Conservation (phyloP, 2,888 invertebrate genomes). For the Eristalis pertinax region DNA sequence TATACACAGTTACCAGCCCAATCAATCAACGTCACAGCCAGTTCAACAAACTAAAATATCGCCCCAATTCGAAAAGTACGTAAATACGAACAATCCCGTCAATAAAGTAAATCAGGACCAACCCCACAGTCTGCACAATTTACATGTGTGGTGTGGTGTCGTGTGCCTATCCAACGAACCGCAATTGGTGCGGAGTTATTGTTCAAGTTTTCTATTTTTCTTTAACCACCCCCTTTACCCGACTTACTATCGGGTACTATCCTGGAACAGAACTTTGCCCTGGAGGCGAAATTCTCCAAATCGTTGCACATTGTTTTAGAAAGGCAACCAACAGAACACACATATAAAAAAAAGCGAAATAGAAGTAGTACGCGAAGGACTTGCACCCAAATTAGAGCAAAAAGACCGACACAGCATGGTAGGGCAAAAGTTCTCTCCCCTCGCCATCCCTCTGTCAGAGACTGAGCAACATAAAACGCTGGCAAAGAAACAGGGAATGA, state of each 20-base stretch:
- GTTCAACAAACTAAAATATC: neutral
- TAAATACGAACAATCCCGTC: neutral
- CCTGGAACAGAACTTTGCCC: conserved; percentile 44
- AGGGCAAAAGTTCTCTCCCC: conserved; percentile 33
- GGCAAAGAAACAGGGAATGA: conserved; percentile 1
- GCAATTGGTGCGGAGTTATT: conserved; percentile 51
- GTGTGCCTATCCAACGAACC: conserved; percentile 29
- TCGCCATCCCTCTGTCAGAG: conserved; percentile 17
- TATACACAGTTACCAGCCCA: too few species aligned
- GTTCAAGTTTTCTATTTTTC: conserved; percentile 37
- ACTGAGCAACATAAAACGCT: conserved; percentile 7
- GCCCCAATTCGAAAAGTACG: neutral
- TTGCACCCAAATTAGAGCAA: conserved; percentile 62
- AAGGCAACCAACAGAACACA: conserved; percentile 21
- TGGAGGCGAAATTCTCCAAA: conserved; percentile 54
- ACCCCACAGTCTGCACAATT: neutral
- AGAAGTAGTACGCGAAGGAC: conserved; percentile 52
- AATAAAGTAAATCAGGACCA: conserved; percentile 13
- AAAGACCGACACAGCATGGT: conserved; percentile 29
- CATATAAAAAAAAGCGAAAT: conserved; percentile 11
- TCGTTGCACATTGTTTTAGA: conserved; percentile 58
- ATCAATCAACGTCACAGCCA: neutral
- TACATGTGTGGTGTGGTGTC: neutral
- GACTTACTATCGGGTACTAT: conserved; percentile 7
- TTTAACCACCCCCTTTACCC: conserved; percentile 31